A percentile compares a stretch with the other conserved stretches of the same genome.
phyloP scores from a whole-genome alignment of 1,140 invertebrate genomes.

The Eurosta solidaginis region DNA sequence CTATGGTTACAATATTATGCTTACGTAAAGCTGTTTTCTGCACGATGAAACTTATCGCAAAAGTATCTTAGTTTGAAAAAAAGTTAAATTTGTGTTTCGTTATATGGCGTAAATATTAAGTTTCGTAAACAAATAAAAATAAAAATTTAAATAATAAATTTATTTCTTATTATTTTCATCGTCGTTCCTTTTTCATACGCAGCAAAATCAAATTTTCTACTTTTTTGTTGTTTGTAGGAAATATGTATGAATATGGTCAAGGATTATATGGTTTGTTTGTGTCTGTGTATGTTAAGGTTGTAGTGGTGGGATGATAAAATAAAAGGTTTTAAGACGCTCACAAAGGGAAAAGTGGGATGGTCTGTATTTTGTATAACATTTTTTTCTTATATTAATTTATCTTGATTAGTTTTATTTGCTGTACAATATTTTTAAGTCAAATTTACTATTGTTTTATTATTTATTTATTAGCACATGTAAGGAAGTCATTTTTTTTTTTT shows the following conservation, averaged over 20 bases:
- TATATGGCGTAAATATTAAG: neutral
- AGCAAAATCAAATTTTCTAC: neutral
- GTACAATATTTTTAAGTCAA: neutral
- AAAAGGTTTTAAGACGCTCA: conserved; percentile 65
- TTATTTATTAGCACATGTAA: neutral
- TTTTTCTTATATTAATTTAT: conserved; percentile 27
- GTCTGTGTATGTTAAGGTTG: conserved; percentile 37
- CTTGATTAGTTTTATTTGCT: conserved; percentile 33
- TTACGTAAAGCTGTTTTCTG: too few relatives aligned
- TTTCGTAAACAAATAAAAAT: neutral
- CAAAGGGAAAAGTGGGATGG: conserved; percentile 59
- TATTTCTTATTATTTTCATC: neutral
- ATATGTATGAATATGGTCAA: conserved; percentile 29
- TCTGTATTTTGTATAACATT: conserved; percentile 33
- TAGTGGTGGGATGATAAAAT: conserved; percentile 57
- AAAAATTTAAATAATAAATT: neutral
- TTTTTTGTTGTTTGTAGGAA: conserved; percentile 20
- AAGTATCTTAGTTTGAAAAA: neutral
- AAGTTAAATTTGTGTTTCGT: neutral
- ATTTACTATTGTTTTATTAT: neutral
- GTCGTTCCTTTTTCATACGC: neutral
- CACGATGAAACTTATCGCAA: conserved; percentile 4
- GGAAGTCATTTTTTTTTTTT: neutral
- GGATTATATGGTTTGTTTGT: conserved; percentile 28
- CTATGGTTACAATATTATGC: too few relatives aligned